These are phyloP conservation scores for Hyposoter dolosus DNA, from an alignment of 2,888 invertebrate species.

Conservation along the genomic window DNA sequence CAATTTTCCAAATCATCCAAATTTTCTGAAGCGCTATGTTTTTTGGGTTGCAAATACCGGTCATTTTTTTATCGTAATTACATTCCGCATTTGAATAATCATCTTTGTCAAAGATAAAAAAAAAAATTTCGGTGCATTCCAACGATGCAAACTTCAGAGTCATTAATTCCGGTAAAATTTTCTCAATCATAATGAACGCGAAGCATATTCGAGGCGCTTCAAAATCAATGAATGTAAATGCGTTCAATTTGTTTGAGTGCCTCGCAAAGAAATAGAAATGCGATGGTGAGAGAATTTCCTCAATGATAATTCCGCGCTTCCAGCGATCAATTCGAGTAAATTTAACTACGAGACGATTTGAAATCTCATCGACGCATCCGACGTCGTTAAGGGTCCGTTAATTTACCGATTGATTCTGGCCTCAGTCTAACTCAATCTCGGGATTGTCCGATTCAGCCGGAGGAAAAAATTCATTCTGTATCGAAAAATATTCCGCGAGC, in stretches of 20 bases:
- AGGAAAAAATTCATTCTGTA: conserved; percentile 30
- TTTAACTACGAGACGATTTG: conserved; percentile 1
- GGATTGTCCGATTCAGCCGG: conserved; percentile 21
- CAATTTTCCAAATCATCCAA: too few species aligned
- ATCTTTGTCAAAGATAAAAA: too few species aligned
- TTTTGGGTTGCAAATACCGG: too few species aligned
- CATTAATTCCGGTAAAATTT: background rate
- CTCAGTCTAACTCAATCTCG: conserved; percentile 1
- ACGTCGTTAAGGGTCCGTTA: background rate
- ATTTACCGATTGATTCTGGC: conserved; percentile 31
- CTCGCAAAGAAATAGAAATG: background rate
- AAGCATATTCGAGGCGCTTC: background rate
- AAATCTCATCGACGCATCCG: conserved; percentile 27
- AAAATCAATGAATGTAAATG: background rate
- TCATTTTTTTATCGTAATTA: too few species aligned
- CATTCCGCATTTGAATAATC: too few species aligned
- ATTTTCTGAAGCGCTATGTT: too few species aligned
- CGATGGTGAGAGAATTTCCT: background rate
- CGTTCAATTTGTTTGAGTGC: background rate
- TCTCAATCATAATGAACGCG: background rate
- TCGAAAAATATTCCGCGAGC: conserved; percentile 9
- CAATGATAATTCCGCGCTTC: background rate
- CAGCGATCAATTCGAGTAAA: background rate
- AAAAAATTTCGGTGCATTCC: too few species aligned
- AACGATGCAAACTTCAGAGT: too few species aligned